phyloP scores from a whole-genome alignment of 2,113 vertebrate species.

The Laticauda laticaudata region DNA sequence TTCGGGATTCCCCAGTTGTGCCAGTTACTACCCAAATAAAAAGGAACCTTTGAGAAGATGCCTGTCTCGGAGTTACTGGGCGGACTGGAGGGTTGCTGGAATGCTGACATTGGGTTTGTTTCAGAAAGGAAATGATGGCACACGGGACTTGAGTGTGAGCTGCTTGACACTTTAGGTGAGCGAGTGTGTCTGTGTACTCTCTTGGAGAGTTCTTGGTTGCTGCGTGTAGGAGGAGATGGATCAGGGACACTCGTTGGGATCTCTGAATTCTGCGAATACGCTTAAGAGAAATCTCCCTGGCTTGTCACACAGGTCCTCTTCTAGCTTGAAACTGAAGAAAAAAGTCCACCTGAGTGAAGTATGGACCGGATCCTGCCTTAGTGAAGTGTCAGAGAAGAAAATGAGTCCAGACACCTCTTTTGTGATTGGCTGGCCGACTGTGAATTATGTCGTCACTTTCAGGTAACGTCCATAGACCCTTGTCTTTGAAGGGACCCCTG shows the following conservation, averaged over 20 bases:
- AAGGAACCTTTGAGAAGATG: too few relatives aligned
- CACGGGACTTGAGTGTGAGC: background rate
- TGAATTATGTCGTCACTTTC: slow-evolving; percentile 74
- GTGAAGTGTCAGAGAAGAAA: slow-evolving; percentile 71
- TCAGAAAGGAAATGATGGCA: background rate
- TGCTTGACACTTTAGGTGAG: background rate
- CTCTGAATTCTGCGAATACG: too few relatives aligned
- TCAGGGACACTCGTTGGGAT: background rate
- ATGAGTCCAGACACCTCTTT: slow-evolving; percentile 68
- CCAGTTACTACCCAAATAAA: too few relatives aligned
- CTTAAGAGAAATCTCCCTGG: background rate
- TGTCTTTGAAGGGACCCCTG: background rate
- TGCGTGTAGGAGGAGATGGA: background rate
- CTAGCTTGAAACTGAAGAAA: slow-evolving; percentile 77
- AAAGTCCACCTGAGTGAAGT: slow-evolving; percentile 73
- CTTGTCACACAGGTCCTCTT: slow-evolving; percentile 68
- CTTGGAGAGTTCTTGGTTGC: background rate
- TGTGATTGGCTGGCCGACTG: slow-evolving; percentile 79
- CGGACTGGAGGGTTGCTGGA: too few relatives aligned
- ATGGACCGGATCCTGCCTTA: slow-evolving; percentile 69
- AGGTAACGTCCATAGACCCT: slow-evolving; percentile 62
- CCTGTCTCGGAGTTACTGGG: too few relatives aligned
- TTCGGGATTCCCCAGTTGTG: too few relatives aligned
- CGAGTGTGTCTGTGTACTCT: background rate
- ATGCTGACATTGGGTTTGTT: background rate